phyloP scores from a whole-genome alignment of 2,888 invertebrate species.

The Hermodice carunculata region DNA sequence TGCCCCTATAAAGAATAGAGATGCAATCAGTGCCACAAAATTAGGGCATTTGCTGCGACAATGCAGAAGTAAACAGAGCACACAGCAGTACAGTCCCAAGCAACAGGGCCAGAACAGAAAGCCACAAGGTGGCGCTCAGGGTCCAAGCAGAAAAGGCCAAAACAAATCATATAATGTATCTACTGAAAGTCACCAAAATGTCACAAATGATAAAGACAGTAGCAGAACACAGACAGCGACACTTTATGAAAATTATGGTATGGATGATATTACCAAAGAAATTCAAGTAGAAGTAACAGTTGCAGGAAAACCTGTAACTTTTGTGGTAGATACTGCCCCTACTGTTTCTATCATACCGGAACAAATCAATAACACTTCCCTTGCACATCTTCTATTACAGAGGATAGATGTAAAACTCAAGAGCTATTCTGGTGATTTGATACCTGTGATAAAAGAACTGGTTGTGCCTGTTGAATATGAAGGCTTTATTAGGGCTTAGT shows the following conservation, averaged over 20 bases:
- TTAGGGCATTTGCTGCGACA: background rate
- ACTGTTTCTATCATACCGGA: constrained; percentile 1
- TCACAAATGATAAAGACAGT: no score
- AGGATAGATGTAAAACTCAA: background rate
- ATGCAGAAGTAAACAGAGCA: no score
- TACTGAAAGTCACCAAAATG: no score
- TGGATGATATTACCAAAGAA: background rate
- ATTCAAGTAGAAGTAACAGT: background rate
- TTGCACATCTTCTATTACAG: background rate
- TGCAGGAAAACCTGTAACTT: background rate
- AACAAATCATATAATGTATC: no score
- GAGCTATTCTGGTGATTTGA: background rate
- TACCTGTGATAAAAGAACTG: background rate
- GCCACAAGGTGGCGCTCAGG: no score
- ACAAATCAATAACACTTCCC: background rate
- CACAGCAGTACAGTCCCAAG: no score
- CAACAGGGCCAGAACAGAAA: no score
- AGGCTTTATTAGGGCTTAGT: background rate
- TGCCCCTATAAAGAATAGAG: background rate
- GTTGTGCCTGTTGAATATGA: background rate
- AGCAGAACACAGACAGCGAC: no score
- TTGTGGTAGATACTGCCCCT: constrained; percentile 3
- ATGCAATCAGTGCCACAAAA: background rate
- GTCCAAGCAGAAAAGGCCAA: no score
- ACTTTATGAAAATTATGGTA: no score